phyloP scores from a whole-genome alignment of 2,888 invertebrate species.

The Lasiommata megera region DNA sequence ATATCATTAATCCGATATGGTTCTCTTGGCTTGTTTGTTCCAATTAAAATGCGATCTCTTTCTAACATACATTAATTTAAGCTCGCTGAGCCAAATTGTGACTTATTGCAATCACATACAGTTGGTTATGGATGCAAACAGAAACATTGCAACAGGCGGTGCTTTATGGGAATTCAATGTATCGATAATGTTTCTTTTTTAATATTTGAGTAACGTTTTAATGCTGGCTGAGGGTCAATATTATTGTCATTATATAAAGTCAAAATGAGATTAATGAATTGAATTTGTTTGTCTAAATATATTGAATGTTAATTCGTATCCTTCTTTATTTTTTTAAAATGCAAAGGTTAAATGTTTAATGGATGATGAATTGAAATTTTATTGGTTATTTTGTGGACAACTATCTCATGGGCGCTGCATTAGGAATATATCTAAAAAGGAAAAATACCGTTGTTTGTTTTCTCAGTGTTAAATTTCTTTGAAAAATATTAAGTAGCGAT shows the following conservation, averaged over 20 bases:
- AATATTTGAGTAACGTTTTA: not conserved
- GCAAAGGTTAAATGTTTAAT: not conserved
- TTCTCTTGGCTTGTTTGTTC: conserved; percentile 19
- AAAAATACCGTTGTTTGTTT: no score
- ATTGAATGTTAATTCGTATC: not conserved
- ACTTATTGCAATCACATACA: not conserved
- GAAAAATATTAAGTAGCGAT: no score
- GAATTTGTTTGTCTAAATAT: not conserved
- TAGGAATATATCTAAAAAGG: no score
- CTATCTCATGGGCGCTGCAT: no score
- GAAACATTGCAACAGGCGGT: not conserved
- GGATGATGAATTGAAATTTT: not conserved
- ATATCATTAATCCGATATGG: conserved; percentile 4
- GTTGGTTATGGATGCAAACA: not conserved
- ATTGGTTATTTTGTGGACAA: not conserved
- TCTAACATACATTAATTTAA: conserved; percentile 3
- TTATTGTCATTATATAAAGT: not conserved
- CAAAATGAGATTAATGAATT: not conserved
- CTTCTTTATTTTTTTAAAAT: not conserved
- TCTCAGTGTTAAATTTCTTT: no score
- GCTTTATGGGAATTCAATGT: conserved; percentile 11
- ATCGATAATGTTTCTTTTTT: not conserved
- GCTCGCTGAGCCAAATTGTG: not conserved
- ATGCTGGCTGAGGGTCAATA: not conserved
- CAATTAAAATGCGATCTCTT: conserved; percentile 16